phyloP scores from a whole-genome alignment of 2,888 invertebrate species.

The Sepioteuthis lessoniana region DNA sequence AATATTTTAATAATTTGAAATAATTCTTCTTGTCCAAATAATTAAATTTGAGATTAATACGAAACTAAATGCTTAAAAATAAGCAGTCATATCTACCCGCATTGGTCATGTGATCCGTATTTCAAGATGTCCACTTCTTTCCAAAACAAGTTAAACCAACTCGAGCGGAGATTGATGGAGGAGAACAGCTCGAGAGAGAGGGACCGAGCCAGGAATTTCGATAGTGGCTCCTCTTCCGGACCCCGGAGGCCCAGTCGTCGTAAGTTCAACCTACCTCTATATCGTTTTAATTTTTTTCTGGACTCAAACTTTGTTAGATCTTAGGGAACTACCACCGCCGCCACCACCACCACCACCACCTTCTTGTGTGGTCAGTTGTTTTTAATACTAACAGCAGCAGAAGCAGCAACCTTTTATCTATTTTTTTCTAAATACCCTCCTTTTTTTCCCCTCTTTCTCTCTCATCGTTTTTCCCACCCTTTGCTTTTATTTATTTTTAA shows the following conservation, averaged over 20 bases:
- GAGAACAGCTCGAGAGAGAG: conserved; percentile 81
- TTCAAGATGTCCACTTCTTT: conserved; percentile 77
- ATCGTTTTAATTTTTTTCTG: background rate
- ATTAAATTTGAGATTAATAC: background rate
- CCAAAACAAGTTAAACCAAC: conserved; percentile 86
- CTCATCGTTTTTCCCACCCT: background rate
- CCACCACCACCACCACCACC: background rate
- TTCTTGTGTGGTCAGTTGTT: conserved; percentile 1
- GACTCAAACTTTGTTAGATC: background rate
- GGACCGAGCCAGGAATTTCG: conserved; percentile 77
- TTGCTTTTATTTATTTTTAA: too few species aligned
- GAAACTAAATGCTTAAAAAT: background rate
- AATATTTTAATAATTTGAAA: too few species aligned
- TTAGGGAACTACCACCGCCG: background rate
- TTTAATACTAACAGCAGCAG: background rate
- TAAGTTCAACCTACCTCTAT: conserved; percentile 37
- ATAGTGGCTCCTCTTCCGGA: conserved; percentile 55
- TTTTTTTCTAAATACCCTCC: background rate
- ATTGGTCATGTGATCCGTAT: conserved; percentile 56
- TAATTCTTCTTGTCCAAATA: too few species aligned
- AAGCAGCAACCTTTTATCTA: background rate
- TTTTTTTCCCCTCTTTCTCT: background rate
- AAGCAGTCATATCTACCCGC: background rate
- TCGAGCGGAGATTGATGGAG: conserved; percentile 86
- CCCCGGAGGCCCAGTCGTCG: conserved; percentile 49